Evolutionary conservation across 1,140 invertebrate species (phyloP), one percentile per base, ranked within the genome.

Genomic region (Pygmarrhopalites habei): DNA sequence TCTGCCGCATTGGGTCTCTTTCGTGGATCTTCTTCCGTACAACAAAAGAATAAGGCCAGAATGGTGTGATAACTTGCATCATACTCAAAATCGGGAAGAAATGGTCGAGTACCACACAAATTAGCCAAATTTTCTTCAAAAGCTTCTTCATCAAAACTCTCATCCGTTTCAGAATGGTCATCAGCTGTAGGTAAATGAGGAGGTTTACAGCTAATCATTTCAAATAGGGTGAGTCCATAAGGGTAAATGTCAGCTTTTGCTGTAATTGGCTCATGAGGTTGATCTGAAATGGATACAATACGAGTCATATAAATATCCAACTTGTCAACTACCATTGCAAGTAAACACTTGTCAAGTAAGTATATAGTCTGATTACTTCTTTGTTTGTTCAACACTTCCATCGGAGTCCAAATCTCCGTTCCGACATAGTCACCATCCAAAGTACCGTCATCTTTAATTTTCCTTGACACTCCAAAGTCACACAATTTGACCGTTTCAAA

Each of bases 401-500:
- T 10, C 7, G 53, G 53, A 7, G 53, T 41, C 53, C 53, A 56
- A 21, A 56, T n/a, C 71, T 81, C 77, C n/a, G 88, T 90, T 3
- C 88, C 78, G 58, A 82, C 78, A 80, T 79, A 87, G 41, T 72
- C 70, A 57, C 23, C 77, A 68, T 74, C 73, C 60, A 79, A 82
- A 17, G 75, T 74, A 30, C 87, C 81, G 71, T 85, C 78, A 60
- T 84, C 75, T 51, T 84, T 83, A 2, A 92, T 70, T 2, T 83
- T 84, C 57, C 90, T 64, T 30, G 85, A 83, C 15, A 89, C 87
- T 21, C 89, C 89, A 80, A 92, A 92, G 74, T 92, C 89, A 75
- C 89, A 91, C 2, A 92, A 74, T 74, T 92, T 92, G 51, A 86
- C 85, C 0, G 78, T 79, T 46, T 82, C 79, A 74, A 88, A 89